These are phyloP conservation scores for Perca schrenkii DNA, from an alignment of 2,113 vertebrate genomes.

Conservation along the genomic window DNA sequence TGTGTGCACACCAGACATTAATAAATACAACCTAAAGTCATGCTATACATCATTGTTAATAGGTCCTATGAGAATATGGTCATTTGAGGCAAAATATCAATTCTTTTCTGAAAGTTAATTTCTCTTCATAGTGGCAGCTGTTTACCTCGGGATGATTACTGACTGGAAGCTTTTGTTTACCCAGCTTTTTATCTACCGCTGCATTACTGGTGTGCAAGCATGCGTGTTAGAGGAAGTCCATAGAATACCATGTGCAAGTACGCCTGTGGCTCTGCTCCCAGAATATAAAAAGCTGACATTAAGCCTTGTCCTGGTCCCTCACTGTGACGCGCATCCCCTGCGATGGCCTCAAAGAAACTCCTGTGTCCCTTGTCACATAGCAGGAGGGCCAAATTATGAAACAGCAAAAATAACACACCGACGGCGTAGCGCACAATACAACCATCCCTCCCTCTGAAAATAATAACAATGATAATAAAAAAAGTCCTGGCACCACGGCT, in stretches of 20 bases:
- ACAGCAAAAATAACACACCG: slow-evolving; percentile 36
- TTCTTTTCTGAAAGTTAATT: not conserved
- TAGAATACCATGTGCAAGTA: not conserved
- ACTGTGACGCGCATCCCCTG: slow-evolving; percentile 40
- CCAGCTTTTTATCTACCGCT: slow-evolving; percentile 43
- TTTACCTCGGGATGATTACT: slow-evolving; percentile 38
- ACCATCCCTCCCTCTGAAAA: slow-evolving; percentile 17
- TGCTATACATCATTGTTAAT: not conserved
- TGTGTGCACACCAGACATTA: not conserved
- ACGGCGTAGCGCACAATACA: slow-evolving; percentile 16
- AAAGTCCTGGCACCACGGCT: slow-evolving; percentile 41
- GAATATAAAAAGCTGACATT: slow-evolving; percentile 65
- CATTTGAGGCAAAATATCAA: slow-evolving; percentile 12
- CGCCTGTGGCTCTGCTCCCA: slow-evolving; percentile 22
- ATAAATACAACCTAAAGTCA: not conserved
- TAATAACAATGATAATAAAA: slow-evolving; percentile 46
- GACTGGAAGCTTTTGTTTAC: slow-evolving; percentile 52
- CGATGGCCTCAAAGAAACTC: slow-evolving; percentile 39
- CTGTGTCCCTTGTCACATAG: slow-evolving; percentile 39
- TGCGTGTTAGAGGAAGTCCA: slow-evolving; percentile 12
- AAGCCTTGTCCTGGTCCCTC: slow-evolving; percentile 35
- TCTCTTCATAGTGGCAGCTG: slow-evolving; percentile 21
- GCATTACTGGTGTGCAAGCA: slow-evolving; percentile 12
- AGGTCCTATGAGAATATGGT: not conserved
- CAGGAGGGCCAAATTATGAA: slow-evolving; percentile 49